These are phyloP conservation scores for Alethe castanea DNA, from an alignment of 2,113 vertebrate species.

Conservation along the genomic window DNA sequence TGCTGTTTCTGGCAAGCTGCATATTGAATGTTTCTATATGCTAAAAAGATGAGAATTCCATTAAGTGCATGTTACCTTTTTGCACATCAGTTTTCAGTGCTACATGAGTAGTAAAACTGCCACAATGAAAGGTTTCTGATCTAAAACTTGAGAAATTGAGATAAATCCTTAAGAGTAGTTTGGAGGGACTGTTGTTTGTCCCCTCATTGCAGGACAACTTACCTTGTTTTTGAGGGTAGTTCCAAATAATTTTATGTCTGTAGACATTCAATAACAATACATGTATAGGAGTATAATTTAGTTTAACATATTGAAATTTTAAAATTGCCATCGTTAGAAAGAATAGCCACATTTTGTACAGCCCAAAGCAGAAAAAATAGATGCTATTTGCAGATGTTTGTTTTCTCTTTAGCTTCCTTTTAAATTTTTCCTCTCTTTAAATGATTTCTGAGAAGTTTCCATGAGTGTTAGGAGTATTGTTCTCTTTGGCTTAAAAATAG, in stretches of 20 bases:
- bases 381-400: not conserved
- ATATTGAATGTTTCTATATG: not conserved
- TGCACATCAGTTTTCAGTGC: not conserved
- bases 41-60: not conserved
- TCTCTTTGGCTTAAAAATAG: conserved; percentile 7
- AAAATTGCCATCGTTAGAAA: not conserved
- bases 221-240: not conserved
- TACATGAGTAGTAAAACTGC: not conserved
- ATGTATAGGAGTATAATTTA: not conserved
- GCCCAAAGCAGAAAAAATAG: not conserved
- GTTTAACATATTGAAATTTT: not conserved
- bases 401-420: not conserved
- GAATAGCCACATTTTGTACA: not conserved
- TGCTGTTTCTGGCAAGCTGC: not conserved
- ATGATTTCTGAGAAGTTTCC: not conserved
- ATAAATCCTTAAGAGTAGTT: not conserved
- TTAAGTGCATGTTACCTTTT: not conserved
- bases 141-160: not conserved
- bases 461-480: not conserved
- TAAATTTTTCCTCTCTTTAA: not conserved
- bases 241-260: not conserved
- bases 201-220: not conserved
- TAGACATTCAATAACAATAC: not conserved
- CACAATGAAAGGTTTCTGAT: not conserved
- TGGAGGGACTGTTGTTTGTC: not conserved